phyloP scores from a whole-genome alignment of 2,888 invertebrate genomes.

The Pollenia angustigena region DNA sequence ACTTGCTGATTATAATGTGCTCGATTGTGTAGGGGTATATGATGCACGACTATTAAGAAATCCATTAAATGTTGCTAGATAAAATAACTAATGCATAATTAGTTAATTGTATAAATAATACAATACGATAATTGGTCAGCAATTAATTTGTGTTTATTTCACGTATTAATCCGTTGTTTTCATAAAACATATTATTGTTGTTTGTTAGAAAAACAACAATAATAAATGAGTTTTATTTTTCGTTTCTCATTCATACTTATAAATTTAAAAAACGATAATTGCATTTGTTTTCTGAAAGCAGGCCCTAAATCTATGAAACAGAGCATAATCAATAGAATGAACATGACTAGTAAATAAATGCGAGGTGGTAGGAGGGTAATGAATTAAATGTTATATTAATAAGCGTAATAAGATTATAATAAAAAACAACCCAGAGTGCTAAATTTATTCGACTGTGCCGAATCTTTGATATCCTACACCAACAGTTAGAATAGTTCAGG shows the following conservation, averaged over 20 bases:
- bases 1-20: slow-evolving; percentile 34
- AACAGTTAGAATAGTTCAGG: too few relatives aligned
- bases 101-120: slow-evolving; percentile 18
- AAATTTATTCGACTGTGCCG: too few relatives aligned
- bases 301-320: neutral
- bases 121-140: slow-evolving; percentile 35
- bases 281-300: too few relatives aligned
- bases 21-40: slow-evolving; percentile 1
- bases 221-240: too few relatives aligned
- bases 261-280: neutral
- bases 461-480: too few relatives aligned
- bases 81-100: slow-evolving; percentile 27
- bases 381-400: too few relatives aligned
- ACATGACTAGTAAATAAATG: neutral
- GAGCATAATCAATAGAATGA: neutral
- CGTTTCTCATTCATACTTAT: too few relatives aligned
- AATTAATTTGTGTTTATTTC: neutral
- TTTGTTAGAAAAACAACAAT: too few relatives aligned
- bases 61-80: neutral
- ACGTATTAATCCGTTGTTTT: too few relatives aligned
- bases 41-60: slow-evolving; percentile 5
- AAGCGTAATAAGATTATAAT: too few relatives aligned
- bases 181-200: too few relatives aligned
- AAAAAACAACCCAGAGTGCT: too few relatives aligned
- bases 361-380: neutral